Evolutionary conservation across 2,888 invertebrate species (phyloP).

Genomic region (Agrilus cyanescens): DNA sequence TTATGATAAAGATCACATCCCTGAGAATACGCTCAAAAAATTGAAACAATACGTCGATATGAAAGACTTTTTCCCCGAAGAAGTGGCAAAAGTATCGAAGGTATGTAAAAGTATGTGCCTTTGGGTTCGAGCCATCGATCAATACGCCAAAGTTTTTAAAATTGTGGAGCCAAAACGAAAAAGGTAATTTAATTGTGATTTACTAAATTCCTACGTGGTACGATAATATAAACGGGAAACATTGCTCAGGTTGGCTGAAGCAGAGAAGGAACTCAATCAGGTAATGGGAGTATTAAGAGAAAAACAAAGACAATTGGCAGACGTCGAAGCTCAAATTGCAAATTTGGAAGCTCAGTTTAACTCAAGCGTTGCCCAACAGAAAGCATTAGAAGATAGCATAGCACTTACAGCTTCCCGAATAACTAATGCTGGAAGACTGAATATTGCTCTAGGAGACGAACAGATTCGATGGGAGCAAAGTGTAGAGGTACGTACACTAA

Average conservation of each 20-base stretch:
- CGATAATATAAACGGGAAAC: background rate
- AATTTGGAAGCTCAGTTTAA: slow-evolving; percentile 51
- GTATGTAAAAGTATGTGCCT: slow-evolving; percentile 84
- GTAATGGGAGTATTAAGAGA: slow-evolving; percentile 65
- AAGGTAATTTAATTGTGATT: slow-evolving; percentile 44
- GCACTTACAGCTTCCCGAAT: slow-evolving; percentile 67
- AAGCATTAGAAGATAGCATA: slow-evolving; percentile 61
- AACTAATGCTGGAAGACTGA: slow-evolving; percentile 70
- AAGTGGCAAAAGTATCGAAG: slow-evolving; percentile 74
- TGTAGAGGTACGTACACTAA: slow-evolving; percentile 40
- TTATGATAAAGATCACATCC: slow-evolving; percentile 79
- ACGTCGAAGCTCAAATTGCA: slow-evolving; percentile 60
- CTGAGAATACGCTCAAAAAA: slow-evolving; percentile 62
- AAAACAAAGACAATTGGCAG: slow-evolving; percentile 72
- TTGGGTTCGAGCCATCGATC: slow-evolving; percentile 87
- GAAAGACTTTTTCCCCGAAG: slow-evolving; percentile 74
- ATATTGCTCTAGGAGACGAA: slow-evolving; percentile 78
- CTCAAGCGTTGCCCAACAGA: slow-evolving; percentile 61
- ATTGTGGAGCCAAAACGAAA: slow-evolving; percentile 81
- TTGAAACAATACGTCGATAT: slow-evolving; percentile 73
- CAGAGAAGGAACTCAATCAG: slow-evolving; percentile 61
- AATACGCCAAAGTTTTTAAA: slow-evolving; percentile 75
- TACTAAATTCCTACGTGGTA: no score
- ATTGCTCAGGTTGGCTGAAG: slow-evolving; percentile 53
- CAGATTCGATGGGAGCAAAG: slow-evolving; percentile 72